Evolutionary conservation across 1,140 invertebrate genomes (phyloP).

Genomic region (Trichoplusia ni): DNA sequence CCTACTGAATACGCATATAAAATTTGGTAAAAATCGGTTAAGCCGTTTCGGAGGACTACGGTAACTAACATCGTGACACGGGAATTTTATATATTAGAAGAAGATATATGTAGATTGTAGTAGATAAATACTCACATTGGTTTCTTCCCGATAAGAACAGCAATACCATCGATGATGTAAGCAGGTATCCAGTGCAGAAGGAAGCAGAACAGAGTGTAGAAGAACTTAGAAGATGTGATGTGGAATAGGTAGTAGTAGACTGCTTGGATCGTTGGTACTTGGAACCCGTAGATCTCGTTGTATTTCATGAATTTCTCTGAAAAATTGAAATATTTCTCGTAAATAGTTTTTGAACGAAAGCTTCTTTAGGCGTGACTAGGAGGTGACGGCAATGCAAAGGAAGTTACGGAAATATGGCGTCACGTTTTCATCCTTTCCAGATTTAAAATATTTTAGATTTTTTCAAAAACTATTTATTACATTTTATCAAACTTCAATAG

Average conservation of each 20-base stretch:
- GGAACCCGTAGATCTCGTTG: conserved; percentile 65
- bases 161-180: conserved; percentile 82
- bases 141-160: conserved; percentile 82
- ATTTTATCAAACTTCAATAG: no score
- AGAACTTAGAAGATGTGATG: conserved; percentile 70
- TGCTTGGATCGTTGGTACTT: conserved; percentile 64
- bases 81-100: no score
- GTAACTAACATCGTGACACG: no score
- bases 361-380: no score
- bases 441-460: no score
- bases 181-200: conserved; percentile 84
- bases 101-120: neutral
- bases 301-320: conserved; percentile 78
- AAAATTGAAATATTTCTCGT: conserved; percentile 20
- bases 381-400: no score
- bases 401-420: no score
- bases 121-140: conserved; percentile 80
- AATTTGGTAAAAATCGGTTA: no score
- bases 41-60: no score
- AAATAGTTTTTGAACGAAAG: neutral
- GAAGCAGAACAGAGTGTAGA: conserved; percentile 79
- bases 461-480: no score
- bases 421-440: no score
- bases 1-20: no score
- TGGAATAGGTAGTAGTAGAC: conserved; percentile 83